These are phyloP conservation scores for Helicolenus hilgendorfi DNA, from an alignment of 2,797 vertebrate species.

Conservation along the genomic window DNA sequence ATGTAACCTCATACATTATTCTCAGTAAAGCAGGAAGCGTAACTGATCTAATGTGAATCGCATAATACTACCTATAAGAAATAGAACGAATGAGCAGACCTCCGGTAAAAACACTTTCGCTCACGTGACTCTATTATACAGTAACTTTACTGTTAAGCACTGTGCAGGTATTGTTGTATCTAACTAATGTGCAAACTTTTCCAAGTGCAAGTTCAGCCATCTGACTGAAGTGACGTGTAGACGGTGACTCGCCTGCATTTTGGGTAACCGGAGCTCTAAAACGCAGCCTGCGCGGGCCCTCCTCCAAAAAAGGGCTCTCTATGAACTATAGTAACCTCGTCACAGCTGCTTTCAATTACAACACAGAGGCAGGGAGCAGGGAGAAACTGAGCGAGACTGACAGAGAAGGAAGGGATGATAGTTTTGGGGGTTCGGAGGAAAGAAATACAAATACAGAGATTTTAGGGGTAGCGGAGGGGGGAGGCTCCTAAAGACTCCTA, in stretches of 20 bases:
- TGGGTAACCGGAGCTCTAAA: conserved; percentile 57
- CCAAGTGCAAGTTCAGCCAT: conserved; percentile 16
- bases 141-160: neutral
- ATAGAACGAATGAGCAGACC: conserved; percentile 3
- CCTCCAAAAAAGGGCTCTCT: conserved; percentile 59
- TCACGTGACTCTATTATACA: neutral
- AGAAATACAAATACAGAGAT: conserved; percentile 40
- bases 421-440: conserved; percentile 50
- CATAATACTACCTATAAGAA: neutral
- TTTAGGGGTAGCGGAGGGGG: neutral
- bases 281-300: conserved; percentile 34
- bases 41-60: neutral
- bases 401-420: conserved; percentile 41
- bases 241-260: conserved; percentile 39
- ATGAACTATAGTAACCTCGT: conserved; percentile 87
- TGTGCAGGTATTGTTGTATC: neutral
- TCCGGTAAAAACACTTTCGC: neutral
- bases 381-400: conserved; percentile 45
- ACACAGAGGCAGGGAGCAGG: conserved; percentile 58
- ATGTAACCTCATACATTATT: neutral
- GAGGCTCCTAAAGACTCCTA: neutral
- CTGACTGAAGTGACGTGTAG: conserved; percentile 13
- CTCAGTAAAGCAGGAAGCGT: neutral
- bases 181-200: conserved; percentile 34
- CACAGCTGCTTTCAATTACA: conserved; percentile 91